phyloP scores from a whole-genome alignment of 2,888 invertebrate genomes.

The Mythimna pallens region DNA sequence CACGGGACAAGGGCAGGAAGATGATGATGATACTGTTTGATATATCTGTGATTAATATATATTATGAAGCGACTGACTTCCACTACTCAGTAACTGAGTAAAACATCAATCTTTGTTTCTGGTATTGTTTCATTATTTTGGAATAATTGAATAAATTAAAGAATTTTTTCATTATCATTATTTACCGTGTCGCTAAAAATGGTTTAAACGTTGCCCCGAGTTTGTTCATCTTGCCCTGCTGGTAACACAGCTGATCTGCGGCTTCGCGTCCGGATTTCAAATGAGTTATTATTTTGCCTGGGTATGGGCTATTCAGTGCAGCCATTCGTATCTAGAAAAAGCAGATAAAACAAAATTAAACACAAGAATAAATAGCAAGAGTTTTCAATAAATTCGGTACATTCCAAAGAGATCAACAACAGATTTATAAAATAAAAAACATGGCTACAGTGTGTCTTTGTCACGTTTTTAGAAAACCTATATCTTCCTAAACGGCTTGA shows the following conservation, averaged over 20 bases:
- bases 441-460: neutral
- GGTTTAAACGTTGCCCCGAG: conserved; percentile 74
- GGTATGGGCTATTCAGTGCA: conserved; percentile 80
- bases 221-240: conserved; percentile 66
- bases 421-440: neutral
- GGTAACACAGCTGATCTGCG: conserved; percentile 75
- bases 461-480: neutral
- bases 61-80: no score
- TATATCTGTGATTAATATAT: no score
- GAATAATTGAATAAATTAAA: no score
- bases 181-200: conserved; percentile 79
- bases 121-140: no score
- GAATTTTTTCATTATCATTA: no score
- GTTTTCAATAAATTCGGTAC: neutral
- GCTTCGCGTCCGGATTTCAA: conserved; percentile 68
- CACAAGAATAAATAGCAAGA: neutral
- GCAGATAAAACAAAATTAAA: neutral
- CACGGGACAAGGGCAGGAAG: no score
- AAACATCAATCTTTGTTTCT: no score
- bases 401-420: neutral
- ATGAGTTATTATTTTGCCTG: conserved; percentile 74
- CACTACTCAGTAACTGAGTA: no score
- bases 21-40: no score
- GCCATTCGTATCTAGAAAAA: conserved; percentile 79
- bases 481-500: no score